Conservation (phyloP, 2,113 vertebrate species). For the Nematolebias whitei region DNA sequence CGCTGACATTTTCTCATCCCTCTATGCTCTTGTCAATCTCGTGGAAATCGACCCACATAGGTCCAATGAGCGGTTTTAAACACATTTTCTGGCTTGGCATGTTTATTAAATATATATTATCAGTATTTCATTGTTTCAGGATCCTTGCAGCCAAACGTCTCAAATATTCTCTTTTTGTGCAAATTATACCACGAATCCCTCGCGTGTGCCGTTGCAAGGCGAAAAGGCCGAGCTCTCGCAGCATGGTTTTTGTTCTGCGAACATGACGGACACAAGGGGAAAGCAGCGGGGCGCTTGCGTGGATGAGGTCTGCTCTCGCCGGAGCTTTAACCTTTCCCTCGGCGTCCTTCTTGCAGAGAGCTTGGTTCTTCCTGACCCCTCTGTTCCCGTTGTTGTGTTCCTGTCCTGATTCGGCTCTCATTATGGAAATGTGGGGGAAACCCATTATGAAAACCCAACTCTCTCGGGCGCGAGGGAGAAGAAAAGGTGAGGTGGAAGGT, state of each 20-base stretch:
- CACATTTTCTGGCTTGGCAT: neutral
- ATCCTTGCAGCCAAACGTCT: neutral
- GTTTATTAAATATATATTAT: conserved; percentile 14
- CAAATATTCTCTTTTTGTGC: no score
- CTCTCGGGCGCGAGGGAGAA: conserved; percentile 25
- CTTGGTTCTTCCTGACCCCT: conserved; percentile 22
- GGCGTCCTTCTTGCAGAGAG: conserved; percentile 44
- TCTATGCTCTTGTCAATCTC: conserved; percentile 37
- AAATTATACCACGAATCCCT: neutral
- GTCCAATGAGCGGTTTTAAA: neutral
- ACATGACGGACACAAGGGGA: conserved; percentile 47
- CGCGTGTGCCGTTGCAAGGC: neutral
- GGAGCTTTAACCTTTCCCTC: conserved; percentile 66
- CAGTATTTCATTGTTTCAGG: neutral
- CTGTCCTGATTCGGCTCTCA: conserved; percentile 29
- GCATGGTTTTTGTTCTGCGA: conserved; percentile 22
- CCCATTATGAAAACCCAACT: no score
- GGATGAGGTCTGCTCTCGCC: conserved; percentile 40
- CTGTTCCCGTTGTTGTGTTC: conserved; percentile 32
- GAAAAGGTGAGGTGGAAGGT: conserved; percentile 18
- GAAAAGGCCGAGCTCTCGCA: conserved; percentile 9
- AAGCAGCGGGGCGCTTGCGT: conserved; percentile 45
- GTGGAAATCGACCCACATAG: conserved; percentile 41
- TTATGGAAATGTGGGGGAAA: conserved; percentile 45
- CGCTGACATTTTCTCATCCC: conserved; percentile 57